Percentiles rank a stretch among this genome's conserved stretches.
Conservation (phyloP, 64 coral and sea anemone species). For the Actinia tenebrosa region DNA sequence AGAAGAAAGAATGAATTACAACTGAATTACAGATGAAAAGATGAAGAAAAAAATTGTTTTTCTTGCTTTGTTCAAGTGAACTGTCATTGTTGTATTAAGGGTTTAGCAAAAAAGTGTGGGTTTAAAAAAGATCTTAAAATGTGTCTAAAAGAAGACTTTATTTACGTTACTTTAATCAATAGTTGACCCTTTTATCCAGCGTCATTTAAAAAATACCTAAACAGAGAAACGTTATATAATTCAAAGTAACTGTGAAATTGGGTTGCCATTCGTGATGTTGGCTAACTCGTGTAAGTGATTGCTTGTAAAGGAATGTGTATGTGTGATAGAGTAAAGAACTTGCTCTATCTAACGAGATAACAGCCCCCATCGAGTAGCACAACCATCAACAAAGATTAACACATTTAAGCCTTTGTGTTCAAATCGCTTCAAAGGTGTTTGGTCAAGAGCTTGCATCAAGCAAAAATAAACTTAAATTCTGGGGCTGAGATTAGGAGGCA, state of each 20-base stretch:
- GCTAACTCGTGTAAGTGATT: background rate
- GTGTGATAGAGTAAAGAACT: background rate
- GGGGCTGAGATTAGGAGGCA: background rate
- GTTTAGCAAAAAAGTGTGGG: no score
- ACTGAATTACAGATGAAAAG: background rate
- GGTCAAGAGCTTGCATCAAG: background rate
- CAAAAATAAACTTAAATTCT: conserved; percentile 2
- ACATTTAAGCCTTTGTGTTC: conserved; percentile 8
- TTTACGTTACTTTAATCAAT: no score
- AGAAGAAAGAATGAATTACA: background rate
- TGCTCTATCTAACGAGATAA: conserved; percentile 5
- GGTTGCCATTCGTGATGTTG: background rate
- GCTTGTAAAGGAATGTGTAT: background rate
- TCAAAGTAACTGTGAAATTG: background rate
- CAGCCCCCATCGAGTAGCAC: background rate
- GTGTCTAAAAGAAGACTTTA: no score
- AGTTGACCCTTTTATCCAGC: no score
- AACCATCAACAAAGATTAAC: conserved; percentile 17
- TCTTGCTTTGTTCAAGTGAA: no score
- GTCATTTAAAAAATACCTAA: no score
- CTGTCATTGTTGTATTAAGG: no score
- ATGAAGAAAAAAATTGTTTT: no score
- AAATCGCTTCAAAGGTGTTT: conserved; percentile 2
- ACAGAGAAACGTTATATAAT: no score
- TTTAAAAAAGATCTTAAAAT: no score